Evolutionary conservation across 2,113 vertebrate genomes (phyloP).

Genomic region (Calcarius ornatus): DNA sequence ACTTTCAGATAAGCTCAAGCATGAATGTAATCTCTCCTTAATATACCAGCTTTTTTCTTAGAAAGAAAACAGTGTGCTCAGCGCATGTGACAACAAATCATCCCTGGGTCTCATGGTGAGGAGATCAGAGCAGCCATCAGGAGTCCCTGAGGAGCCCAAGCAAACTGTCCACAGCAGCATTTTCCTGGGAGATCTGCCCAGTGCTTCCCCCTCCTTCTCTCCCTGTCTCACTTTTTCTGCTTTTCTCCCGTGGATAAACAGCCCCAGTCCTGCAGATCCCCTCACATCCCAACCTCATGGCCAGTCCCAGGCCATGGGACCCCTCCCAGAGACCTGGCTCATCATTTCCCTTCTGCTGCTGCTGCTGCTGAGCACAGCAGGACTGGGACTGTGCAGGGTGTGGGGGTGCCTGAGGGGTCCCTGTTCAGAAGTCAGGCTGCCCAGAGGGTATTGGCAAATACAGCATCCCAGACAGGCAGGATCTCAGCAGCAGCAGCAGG

Average conservation of each 20-base stretch:
- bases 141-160: background rate
- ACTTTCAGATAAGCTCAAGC: background rate
- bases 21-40: background rate
- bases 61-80: background rate
- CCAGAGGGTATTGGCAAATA: background rate
- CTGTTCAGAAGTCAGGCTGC: background rate
- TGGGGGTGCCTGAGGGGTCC: background rate
- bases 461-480: background rate
- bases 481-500: background rate
- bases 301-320: background rate
- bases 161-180: background rate
- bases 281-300: background rate
- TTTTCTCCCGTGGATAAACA: accelerated
- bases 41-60: background rate
- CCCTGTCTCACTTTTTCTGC: background rate
- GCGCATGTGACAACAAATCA: background rate
- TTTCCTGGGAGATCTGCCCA: background rate
- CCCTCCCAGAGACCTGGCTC: background rate
- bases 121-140: background rate
- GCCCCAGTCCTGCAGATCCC: accelerated
- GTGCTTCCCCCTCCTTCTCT: background rate
- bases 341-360: background rate
- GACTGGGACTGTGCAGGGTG: background rate
- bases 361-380: background rate
- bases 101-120: background rate